Conservation (phyloP, 1,140 invertebrate genomes). For the Maconellicoccus hirsutus region DNA sequence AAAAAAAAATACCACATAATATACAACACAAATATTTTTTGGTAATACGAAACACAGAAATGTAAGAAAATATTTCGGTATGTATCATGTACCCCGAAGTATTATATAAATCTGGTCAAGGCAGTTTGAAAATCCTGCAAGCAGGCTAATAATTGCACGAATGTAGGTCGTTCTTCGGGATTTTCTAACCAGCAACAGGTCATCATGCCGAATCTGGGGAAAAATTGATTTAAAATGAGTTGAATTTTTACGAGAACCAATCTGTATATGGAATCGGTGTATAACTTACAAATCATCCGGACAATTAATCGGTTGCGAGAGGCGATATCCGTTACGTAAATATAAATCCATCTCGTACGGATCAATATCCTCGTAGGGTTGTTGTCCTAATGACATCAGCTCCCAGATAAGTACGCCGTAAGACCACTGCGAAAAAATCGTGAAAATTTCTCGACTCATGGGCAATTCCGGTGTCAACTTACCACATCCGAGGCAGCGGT, state of each 20-base stretch:
- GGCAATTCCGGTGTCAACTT: too few relatives aligned
- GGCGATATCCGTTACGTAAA: constrained; percentile 74
- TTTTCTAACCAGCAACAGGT: constrained; percentile 75
- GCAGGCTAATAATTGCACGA: constrained; percentile 68
- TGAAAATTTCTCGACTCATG: too few relatives aligned
- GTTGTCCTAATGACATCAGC: constrained; percentile 74
- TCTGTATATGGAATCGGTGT: too few relatives aligned
- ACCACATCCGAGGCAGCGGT: constrained; percentile 74
- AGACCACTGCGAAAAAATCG: constrained; percentile 56
- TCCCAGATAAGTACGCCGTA: constrained; percentile 93
- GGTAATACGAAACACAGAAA: background rate
- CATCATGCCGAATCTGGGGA: constrained; percentile 70
- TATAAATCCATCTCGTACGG: constrained; percentile 82
- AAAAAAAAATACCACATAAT: background rate
- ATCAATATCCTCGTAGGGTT: constrained; percentile 81
- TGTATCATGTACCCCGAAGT: constrained; percentile 6
- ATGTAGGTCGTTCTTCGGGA: constrained; percentile 65
- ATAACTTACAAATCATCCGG: constrained; percentile 83
- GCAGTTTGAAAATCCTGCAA: constrained; percentile 79
- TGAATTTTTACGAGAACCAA: too few relatives aligned
- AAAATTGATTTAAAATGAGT: background rate
- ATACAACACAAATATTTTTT: too few relatives aligned
- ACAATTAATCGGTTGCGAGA: constrained; percentile 83
- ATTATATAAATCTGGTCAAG: constrained; percentile 57
- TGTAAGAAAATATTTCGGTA: background rate